Evolutionary conservation across 2,797 vertebrate genomes (phyloP).

Genomic region (Natrix natrix): DNA sequence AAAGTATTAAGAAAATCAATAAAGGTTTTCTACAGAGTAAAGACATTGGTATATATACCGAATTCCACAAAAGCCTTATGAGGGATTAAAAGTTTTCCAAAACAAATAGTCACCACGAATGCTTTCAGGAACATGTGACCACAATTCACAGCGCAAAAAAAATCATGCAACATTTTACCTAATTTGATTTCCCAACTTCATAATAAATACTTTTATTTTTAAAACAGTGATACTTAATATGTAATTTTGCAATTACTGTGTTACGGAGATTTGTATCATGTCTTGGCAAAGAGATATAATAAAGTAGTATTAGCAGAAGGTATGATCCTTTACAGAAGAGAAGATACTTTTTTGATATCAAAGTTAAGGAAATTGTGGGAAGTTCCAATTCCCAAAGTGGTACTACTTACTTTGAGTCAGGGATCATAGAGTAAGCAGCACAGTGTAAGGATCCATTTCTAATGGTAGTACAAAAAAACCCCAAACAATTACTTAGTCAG

Average conservation of each 20-base stretch:
- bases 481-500: neutral
- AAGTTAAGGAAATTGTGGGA: conserved; percentile 38
- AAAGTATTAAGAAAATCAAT: neutral
- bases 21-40: neutral
- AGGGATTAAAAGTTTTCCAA: neutral
- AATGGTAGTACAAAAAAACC: neutral
- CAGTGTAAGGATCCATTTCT: neutral
- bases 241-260: neutral
- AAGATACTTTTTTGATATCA: conserved; percentile 44
- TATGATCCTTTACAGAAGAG: conserved; percentile 43
- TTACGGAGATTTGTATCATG: neutral
- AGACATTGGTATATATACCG: neutral
- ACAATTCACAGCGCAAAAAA: neutral
- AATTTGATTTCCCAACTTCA: neutral
- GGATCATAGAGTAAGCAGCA: conserved; percentile 29
- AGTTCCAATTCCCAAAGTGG: conserved; percentile 19
- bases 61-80: neutral
- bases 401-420: conserved; percentile 22
- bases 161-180: neutral
- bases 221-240: neutral
- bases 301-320: conserved; percentile 27
- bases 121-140: neutral
- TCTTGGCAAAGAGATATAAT: neutral
- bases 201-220: neutral
- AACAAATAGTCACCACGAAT: neutral